A percentile compares a stretch with the other conserved stretches of the same genome.
Evolutionary conservation across 2,888 invertebrate species (phyloP).

Genomic region (Eristalis tenax): DNA sequence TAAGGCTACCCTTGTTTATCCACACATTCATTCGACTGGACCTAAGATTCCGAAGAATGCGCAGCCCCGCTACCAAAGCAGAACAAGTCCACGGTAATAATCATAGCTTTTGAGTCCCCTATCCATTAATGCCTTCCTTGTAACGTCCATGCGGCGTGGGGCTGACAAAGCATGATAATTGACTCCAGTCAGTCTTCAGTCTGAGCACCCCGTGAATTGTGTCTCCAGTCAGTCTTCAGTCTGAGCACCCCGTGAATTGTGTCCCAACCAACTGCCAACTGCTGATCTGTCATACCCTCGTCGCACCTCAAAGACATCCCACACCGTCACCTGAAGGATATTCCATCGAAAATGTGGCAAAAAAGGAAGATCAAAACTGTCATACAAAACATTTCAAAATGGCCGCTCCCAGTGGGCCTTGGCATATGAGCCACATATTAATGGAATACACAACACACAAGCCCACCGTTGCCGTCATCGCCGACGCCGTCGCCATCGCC

Average conservation of each 20-base stretch:
- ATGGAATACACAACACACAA: constrained; percentile 39
- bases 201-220: background rate
- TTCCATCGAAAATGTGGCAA: background rate
- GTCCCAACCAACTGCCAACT: background rate
- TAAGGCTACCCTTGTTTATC: no score
- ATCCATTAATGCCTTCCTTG: no score
- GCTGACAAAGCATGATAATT: no score
- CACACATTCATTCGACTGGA: no score
- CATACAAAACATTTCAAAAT: constrained; percentile 63
- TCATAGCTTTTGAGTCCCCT: no score
- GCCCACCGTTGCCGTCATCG: constrained; percentile 40
- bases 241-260: background rate
- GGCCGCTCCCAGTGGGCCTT: constrained; percentile 47
- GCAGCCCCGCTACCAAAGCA: no score
- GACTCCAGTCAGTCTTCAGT: no score
- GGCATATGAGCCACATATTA: constrained; percentile 50
- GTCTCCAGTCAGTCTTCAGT: no score
- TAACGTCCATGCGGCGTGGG: no score
- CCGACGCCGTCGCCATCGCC: constrained; percentile 10
- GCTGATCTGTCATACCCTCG: background rate
- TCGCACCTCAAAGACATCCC: background rate
- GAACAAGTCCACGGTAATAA: background rate
- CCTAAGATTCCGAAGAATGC: no score
- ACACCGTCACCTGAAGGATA: background rate
- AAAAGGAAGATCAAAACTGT: constrained; percentile 30